Evolutionary conservation across 2,888 invertebrate species (phyloP), one percentile per base, ranked within the genome.

Genomic region (Pteria penguin): DNA sequence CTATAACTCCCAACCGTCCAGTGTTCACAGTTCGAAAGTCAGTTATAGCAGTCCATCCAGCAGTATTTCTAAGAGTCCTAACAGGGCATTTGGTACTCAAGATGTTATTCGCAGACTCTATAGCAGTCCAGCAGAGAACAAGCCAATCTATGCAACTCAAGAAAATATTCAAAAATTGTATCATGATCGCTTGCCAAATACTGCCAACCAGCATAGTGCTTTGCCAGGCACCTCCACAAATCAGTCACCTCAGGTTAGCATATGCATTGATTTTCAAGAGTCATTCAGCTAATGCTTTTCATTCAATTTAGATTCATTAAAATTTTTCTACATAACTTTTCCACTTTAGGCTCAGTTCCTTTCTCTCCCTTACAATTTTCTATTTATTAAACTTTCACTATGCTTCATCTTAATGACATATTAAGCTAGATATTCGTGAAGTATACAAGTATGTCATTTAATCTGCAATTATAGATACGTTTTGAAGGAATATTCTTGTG

Each of bases 91-190:
- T 75, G 82, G 82, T 68, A 84, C 83, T 75, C 82, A 82, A 60
- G 84, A 84, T 75, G 80, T 76, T 31, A 84, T 84, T 55, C 79
- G 80, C 36, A 76, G 80, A 61, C 80, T 84, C 57, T 84, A 84
- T 62, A 83, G 84, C 65, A 83, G 80, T 71, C 84, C 82, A 22
- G 62, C 78, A 60, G 82, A 68, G 14, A 61, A 55, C 5, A 26
- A 68, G 31, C 24, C 26, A n/a, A 63, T 68, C 55, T 75, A 75
- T 31, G 75, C 75, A 27, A 75, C 75, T 32, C 75, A 75, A 36
- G 75, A 75, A 61, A 70, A 65, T 70, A 75, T 75, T 63, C 63
- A 68, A 14, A 55, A 55, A 18, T 32, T 75, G 24, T 75, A 75
- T 26, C 68, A 70, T 70, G 22, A 32, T 4, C 57, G 61, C 22